Evolutionary conservation across 2,888 invertebrate species (phyloP), one percentile per base, ranked within the genome.

Genomic region (Byasa hedistus): DNA sequence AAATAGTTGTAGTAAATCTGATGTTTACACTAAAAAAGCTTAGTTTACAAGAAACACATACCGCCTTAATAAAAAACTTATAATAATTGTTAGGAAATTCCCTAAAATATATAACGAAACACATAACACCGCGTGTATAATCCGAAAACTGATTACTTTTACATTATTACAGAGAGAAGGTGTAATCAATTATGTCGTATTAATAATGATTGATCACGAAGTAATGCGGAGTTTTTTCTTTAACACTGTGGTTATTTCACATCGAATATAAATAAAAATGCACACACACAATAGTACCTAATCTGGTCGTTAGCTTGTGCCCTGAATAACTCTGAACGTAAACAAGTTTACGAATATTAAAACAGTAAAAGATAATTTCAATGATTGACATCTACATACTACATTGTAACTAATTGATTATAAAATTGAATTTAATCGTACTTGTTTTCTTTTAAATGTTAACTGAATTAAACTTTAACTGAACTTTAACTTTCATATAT

Each of bases 271-370:
- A 63, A 57, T 22, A 63, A 59, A 66, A 62, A 63, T 39, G 23
- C 54, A 44, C 54, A 32, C 52, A 51, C 63, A 63, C 36, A 32
- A 48, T 15, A 39, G 55, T 39, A 61, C 52, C 57, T 68, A 64
- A 68, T 68, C 60, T 61, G 64, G 64, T 64, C 67, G 64, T 64
- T 68, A 64, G 59, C 59, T 55, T 64, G 59, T 63, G 64, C 44
- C 67, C 56, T 51, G 61, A 19, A 59, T 57, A 68, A 57, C 60
- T 63, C 54, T 54, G 10, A 36, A 55, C 32, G 60, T 39, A 61
- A 61, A 61, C 67, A 64, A 64, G 67, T 67, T 67, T 64, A 64
- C 39, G 55, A 27, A 48, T 61, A 59, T 57, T 62, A 54, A 39
- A 27, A 66, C 66, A 60, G 63, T 60, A 56, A 62, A 66, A 62